Evolutionary conservation across 2,888 invertebrate species (phyloP).

Genomic region (Nineta flava): DNA sequence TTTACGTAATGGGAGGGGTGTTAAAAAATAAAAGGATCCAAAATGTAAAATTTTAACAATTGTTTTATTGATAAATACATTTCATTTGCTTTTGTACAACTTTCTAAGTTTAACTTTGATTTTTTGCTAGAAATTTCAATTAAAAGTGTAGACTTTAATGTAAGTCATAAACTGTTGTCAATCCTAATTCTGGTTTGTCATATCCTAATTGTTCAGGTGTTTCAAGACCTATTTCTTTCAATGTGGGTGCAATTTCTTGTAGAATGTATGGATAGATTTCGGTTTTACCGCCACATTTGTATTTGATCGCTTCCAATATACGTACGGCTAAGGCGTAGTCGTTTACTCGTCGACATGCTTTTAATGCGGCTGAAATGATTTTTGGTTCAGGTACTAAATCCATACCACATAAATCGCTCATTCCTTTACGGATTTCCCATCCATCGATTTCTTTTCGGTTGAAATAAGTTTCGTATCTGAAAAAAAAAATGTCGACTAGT

Average conservation of each 20-base stretch:
- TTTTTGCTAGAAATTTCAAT: neutral
- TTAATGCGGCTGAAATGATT: slow-evolving; percentile 71
- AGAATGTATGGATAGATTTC: slow-evolving; percentile 78
- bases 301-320: slow-evolving; percentile 81
- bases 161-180: slow-evolving; percentile 56
- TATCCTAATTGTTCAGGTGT: slow-evolving; percentile 94
- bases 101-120: too few species aligned
- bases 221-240: slow-evolving; percentile 82
- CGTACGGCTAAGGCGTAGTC: slow-evolving; percentile 87
- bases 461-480: slow-evolving; percentile 68
- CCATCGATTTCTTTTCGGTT: slow-evolving; percentile 77
- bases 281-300: slow-evolving; percentile 64
- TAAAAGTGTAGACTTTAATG: slow-evolving; percentile 20
- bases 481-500: slow-evolving; percentile 13
- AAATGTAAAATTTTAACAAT: too few species aligned
- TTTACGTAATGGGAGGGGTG: too few species aligned
- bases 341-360: slow-evolving; percentile 85
- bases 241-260: slow-evolving; percentile 80
- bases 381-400: slow-evolving; percentile 87
- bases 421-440: slow-evolving; percentile 86
- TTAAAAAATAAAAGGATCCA: too few species aligned
- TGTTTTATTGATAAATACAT: too few species aligned
- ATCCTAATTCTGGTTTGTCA: slow-evolving; percentile 89
- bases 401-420: slow-evolving; percentile 77
- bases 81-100: too few species aligned